Evolutionary conservation across 2,797 vertebrate species (phyloP).

Genomic region (Phrynocephalus vlangalii): DNA sequence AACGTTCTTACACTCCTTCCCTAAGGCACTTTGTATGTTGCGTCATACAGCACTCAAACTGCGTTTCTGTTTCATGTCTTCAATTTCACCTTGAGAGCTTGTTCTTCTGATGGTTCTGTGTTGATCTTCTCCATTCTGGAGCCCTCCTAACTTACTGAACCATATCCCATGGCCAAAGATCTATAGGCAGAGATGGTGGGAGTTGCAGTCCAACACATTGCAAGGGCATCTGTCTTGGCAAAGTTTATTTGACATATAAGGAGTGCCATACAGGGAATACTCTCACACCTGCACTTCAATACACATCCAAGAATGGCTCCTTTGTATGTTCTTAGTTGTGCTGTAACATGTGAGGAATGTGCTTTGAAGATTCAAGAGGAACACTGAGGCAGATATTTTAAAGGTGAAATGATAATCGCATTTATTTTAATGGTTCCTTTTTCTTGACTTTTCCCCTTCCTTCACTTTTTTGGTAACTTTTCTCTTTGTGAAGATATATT

Average conservation of each 20-base stretch:
- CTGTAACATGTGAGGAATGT: neutral
- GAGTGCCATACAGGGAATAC: neutral
- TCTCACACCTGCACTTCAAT: neutral
- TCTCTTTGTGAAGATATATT: neutral
- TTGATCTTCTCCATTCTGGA: neutral
- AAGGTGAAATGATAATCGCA: neutral
- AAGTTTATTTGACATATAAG: neutral
- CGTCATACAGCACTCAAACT: neutral
- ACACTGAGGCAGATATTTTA: neutral
- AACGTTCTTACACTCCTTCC: neutral
- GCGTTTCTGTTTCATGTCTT: neutral
- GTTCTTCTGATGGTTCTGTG: neutral
- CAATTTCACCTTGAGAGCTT: too few species aligned
- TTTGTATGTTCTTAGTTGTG: neutral
- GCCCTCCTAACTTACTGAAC: neutral
- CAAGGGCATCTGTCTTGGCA: neutral
- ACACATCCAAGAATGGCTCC: neutral
- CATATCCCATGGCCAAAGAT: neutral
- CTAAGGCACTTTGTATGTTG: neutral
- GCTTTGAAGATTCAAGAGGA: slow-evolving; percentile 13
- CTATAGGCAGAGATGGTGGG: neutral
- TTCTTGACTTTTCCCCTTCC: too few species aligned
- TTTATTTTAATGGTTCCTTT: neutral
- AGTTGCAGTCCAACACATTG: neutral
- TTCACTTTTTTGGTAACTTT: too few species aligned